Base-by-base conservation (phyloP, 35 echinoderm and acorn worm genomes). In the Antedon bifida region DNA sequence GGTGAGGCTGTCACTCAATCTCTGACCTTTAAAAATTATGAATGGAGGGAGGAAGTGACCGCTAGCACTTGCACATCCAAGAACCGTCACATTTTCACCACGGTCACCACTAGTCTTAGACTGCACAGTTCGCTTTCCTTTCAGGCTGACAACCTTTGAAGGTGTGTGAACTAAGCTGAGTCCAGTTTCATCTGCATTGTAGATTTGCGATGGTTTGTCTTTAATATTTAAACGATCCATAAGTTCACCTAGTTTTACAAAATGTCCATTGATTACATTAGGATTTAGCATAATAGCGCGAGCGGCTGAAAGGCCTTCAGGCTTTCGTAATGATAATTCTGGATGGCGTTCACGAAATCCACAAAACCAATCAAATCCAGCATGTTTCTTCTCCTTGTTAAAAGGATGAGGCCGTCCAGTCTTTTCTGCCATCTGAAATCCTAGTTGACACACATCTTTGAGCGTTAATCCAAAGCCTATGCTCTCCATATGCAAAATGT, bases 81-180 rank as follows among this genome's bases (percentile, higher is more conserved):
- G 45, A 5, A 79, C 75, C 32, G 87, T 83, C 5, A 88, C 81
- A 83, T 88, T 88, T 73, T 88, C 86, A 77, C 81, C 87, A 46
- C 87, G 39, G n/a, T 88, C 87, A 36, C 1, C 86, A 30, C 81
- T 88, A 17, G 87, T 88, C 19, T 28, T 31, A 30, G 87, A 51
- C 31, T 88, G 81, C 34, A 88, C 82, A 34, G 26, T 83, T 34
- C 32, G 19, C 33, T 83, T 88, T 14, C 87, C 87, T 32, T 88
- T 83, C 35, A 26, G 11, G 8, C 31, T 77, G 26, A 88, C 5
- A 10, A 88, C 35, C 29, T 83, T 88, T 30, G 81, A 77, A 17
- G 86, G 73, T 0, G 13, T 76, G 44, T 83, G 75, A 23, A 82
- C 86, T 16, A 78, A 29, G 35, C 74, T 83, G 0, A 88, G 56